Evolutionary conservation across 2,113 vertebrate genomes (phyloP).

Genomic region (Phainopepla nitens): DNA sequence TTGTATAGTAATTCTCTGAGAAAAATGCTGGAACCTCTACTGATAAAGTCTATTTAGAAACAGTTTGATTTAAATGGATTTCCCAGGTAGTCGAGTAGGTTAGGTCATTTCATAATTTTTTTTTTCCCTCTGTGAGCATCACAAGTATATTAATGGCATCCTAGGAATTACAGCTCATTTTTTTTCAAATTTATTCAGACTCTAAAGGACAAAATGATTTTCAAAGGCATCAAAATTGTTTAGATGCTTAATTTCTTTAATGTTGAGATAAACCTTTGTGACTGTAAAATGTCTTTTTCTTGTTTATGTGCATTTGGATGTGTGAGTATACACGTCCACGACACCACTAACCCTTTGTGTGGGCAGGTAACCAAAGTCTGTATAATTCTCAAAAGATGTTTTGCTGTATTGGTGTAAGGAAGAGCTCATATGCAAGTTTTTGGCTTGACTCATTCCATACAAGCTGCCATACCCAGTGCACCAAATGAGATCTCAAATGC

Average conservation of each 20-base stretch:
- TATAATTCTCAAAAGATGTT: background rate
- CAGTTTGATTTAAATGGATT: slow-evolving; percentile 5
- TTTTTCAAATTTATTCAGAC: background rate
- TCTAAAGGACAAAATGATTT: background rate
- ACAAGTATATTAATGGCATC: background rate
- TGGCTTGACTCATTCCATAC: background rate
- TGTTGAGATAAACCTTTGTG: background rate
- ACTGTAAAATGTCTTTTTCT: background rate
- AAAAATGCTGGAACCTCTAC: background rate
- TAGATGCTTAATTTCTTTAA: background rate
- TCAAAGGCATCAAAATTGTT: background rate
- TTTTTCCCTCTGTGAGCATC: background rate
- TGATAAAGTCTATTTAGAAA: background rate
- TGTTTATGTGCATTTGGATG: background rate
- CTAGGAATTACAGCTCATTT: background rate
- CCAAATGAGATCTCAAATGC: background rate
- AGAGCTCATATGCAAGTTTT: background rate
- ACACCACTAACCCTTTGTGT: background rate
- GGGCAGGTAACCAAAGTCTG: background rate
- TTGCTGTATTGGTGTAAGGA: background rate
- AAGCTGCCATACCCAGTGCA: background rate
- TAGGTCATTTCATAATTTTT: background rate
- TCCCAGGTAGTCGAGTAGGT: background rate
- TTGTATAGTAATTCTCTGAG: background rate
- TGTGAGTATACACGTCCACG: background rate